Base-by-base conservation (phyloP, 2,113 vertebrate species). In the Anolis sagrei region DNA sequence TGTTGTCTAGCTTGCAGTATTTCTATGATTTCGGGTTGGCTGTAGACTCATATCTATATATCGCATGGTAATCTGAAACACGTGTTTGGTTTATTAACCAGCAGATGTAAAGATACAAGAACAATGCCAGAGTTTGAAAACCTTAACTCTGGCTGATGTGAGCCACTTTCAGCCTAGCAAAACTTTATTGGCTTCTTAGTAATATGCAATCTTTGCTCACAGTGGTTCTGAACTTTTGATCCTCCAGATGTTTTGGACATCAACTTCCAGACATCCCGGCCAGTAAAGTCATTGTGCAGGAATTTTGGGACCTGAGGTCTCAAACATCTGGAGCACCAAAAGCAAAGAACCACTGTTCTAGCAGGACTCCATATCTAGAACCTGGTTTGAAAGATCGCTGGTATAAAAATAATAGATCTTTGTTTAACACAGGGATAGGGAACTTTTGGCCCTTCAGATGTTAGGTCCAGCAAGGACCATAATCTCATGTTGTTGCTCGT, bases 1-100 rank as follows among this genome's bases (percentile, higher is more conserved):
- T 25, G 25, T 29, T 68, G 25, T 64, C 34, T 64, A 66, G 61
- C 39, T 19, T 32, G 82, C 49, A 39, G 32, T 14, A 34, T 72
- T 32, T 51, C n/a, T 78, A 32, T 36, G 32, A 61, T 78, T 32
- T 58, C 34, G 36, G 32, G 36, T n/a, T 39, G 29, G 81, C 14
- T 74, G 21, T 61, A 83, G n/a, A 83, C 54, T 74, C 84, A 79
- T 85, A 72, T 25, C 77, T 39, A 62, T n/a, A 48, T 51, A 73
- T 34, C 69, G 32, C 23, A 34, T 49, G 68, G 16, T 75, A 64
- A 74, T 74, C 70, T 81, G 61, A 79, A 86, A 61, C 76, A 48
- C 66, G 58, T 23, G 49, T 25, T 29, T 68, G 51, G 8, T 27
- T 76, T 68, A 25, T 14, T 69, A 69, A 73, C 23, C 44, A 48